These are phyloP conservation scores for Bucco capensis DNA, from an alignment of 2,113 vertebrate species.

Conservation along the genomic window DNA sequence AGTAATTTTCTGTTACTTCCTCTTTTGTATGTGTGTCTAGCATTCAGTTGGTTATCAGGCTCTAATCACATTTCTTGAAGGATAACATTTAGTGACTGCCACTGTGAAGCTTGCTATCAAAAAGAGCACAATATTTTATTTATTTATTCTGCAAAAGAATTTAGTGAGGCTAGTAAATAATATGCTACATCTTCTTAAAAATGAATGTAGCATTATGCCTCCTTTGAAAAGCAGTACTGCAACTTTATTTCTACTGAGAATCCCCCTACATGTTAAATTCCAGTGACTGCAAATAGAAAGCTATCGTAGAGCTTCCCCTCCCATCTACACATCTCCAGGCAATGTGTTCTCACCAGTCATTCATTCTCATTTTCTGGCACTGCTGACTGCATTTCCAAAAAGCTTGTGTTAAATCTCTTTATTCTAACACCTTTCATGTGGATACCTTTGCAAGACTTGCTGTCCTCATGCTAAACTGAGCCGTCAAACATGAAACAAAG, in stretches of 20 bases:
- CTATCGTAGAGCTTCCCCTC: not conserved
- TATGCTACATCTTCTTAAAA: rapidly evolving
- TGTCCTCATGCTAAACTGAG: not conserved
- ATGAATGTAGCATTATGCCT: not conserved
- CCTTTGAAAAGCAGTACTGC: not conserved
- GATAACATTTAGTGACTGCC: not conserved
- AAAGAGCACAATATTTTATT: not conserved
- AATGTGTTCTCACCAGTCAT: not conserved
- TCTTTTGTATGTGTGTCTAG: not conserved
- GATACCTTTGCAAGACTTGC: not conserved
- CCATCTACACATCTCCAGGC: not conserved
- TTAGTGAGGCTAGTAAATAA: not conserved
- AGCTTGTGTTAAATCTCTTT: not conserved
- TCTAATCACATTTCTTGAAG: not conserved
- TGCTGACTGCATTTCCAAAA: slow-evolving; percentile 48
- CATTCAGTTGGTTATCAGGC: not conserved
- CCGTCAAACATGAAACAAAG: not conserved
- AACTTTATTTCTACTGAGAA: not conserved
- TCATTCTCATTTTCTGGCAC: not conserved
- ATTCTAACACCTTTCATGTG: not conserved
- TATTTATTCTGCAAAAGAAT: not conserved
- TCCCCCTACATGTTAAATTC: not conserved
- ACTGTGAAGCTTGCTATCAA: not conserved
- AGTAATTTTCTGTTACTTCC: not conserved
- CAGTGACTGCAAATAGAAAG: not conserved